phyloP scores from a whole-genome alignment of 2,888 invertebrate species.

The Pomacea canaliculata region DNA sequence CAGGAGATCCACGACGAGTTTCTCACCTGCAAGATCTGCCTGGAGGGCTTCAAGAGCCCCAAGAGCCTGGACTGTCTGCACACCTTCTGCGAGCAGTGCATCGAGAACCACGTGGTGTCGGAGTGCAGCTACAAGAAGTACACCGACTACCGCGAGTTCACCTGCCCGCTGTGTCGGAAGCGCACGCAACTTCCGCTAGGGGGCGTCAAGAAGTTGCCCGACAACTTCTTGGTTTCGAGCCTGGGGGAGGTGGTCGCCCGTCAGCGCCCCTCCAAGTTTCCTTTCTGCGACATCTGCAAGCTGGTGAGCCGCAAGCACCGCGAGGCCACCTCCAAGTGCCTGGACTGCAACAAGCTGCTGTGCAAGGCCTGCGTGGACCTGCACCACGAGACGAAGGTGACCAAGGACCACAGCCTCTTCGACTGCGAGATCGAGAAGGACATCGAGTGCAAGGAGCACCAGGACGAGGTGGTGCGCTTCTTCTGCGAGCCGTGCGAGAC shows the following conservation, averaged over 20 bases:
- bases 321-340: conserved; percentile 69
- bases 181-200: conserved; percentile 70
- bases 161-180: conserved; percentile 70
- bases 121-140: conserved; percentile 70
- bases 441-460: conserved; percentile 69
- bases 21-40: conserved; percentile 70
- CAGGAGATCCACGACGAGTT: conserved; percentile 71
- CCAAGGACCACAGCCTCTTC: conserved; percentile 68
- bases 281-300: conserved; percentile 70
- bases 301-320: conserved; percentile 65
- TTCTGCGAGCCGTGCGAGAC: conserved; percentile 70
- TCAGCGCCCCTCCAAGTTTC: conserved; percentile 67
- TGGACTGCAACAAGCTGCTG: conserved; percentile 70
- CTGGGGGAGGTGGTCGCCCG: conserved; percentile 65
- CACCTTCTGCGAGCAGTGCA: conserved; percentile 69
- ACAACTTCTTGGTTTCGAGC: conserved; percentile 70
- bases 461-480: conserved; percentile 69
- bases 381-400: conserved; percentile 69
- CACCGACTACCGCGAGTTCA: conserved; percentile 70
- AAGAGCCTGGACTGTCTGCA: conserved; percentile 70
- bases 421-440: conserved; percentile 70
- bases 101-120: conserved; percentile 57
- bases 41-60: conserved; percentile 66
- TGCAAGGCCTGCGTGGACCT: conserved; percentile 68
- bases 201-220: conserved; percentile 70